Evolutionary conservation across 2,888 invertebrate species (phyloP).

Genomic region (Mesoligia furuncula): DNA sequence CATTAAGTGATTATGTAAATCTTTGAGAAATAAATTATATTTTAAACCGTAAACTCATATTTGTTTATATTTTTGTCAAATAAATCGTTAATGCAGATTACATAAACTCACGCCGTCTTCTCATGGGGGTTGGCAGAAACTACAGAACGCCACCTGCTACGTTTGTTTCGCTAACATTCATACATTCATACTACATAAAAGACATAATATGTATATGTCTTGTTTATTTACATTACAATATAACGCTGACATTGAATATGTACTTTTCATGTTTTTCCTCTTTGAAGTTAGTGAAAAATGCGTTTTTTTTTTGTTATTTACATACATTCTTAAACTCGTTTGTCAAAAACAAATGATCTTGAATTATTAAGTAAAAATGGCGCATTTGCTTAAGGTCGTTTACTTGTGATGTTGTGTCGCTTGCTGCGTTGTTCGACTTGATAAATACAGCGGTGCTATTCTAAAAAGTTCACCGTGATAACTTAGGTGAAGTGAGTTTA

Average conservation of each 20-base stretch:
- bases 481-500: no score
- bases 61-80: no score
- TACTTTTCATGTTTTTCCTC: background rate
- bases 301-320: background rate
- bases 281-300: constrained; percentile 2
- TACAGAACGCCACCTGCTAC: background rate
- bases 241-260: constrained; percentile 12
- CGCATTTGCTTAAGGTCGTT: constrained; percentile 24
- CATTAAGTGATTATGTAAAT: no score
- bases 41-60: no score
- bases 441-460: background rate
- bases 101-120: background rate
- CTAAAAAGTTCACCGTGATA: no score
- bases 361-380: constrained; percentile 26
- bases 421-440: background rate
- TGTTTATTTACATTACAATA: constrained; percentile 22
- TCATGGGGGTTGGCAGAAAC: background rate
- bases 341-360: constrained; percentile 33
- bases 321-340: constrained; percentile 15
- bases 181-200: background rate
- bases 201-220: background rate
- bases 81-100: no score
- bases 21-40: no score
- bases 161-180: background rate
- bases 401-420: constrained; percentile 22